Base-by-base conservation (phyloP, 2,113 vertebrate species). In the Upupa epops region DNA sequence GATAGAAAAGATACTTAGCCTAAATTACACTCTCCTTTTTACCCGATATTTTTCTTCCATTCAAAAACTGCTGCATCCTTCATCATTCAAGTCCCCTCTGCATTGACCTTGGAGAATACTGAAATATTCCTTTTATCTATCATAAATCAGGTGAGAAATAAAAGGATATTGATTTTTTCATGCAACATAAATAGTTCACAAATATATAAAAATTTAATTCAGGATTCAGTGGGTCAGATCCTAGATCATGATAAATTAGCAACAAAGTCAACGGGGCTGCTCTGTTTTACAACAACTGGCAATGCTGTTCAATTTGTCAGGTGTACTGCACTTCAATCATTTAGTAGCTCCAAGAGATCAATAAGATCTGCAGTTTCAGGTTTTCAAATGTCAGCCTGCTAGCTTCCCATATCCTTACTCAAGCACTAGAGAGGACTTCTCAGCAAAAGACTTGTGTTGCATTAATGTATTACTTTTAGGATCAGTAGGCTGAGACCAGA, bases 141-240 rank as follows among this genome's bases (percentile, higher is more conserved):
- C 51, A 77, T 92, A 82, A 95, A 92, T 76, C 74, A 91, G 74
- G 68, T 77, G 75, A 93, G 89, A 7, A 87, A 83, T 83, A 70
- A 86, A 88, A 85, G n/a, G 12, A 14, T 79, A 75, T 82, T 79
- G 81, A 96, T 95, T 83, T 80, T 42, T 59, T 95, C 81, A 83
- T 80, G 61, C 34, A 17, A 13, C 17, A 52, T 74, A 87, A 96
- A 82, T 74, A 91, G 31, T 68, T 85, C 59, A 89, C 0, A 0
- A 89, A 90, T 45, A 37, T 40, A 86, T 90, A 89, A 92, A 92
- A 90, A 82, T 31, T 73, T 89, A 73, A 94, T 84, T 72, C 70
- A 66, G 45, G 18, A 85, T 82, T 90, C 91, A 80, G 40, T 66
- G 66, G 46, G 71, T 88, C 81, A 85, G 59, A 74, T 49, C 59